Percentiles rank a stretch among this genome's conserved stretches.
Conservation (phyloP, 1,140 invertebrate genomes). For the Rhopalosiphum maidis region DNA sequence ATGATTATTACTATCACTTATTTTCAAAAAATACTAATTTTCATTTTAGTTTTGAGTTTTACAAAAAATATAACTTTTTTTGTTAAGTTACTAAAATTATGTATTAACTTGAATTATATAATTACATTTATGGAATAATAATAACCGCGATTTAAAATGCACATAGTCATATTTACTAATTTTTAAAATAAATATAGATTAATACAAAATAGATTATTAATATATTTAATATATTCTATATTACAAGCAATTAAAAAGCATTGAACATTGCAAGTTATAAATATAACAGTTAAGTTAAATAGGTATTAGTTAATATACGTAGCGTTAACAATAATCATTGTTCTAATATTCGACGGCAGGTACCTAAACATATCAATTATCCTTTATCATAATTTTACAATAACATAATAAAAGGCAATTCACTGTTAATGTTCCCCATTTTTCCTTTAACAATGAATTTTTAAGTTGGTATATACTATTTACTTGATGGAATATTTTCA, state of each 20-base stretch:
- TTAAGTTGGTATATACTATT: no score
- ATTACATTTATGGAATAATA: neutral
- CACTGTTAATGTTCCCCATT: neutral
- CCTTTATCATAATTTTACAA: neutral
- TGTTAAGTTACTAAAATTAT: neutral
- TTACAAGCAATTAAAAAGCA: neutral
- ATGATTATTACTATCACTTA: no score
- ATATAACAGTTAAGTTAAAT: neutral
- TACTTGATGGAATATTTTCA: no score
- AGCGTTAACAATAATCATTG: neutral
- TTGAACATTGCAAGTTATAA: neutral
- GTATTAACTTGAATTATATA: neutral
- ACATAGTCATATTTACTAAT: neutral
- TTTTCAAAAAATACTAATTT: neutral
- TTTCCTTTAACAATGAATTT: neutral
- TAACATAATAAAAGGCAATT: neutral
- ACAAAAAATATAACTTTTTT: neutral
- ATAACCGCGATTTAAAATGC: neutral
- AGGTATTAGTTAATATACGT: neutral
- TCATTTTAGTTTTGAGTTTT: neutral
- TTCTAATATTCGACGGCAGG: neutral
- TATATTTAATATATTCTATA: no score
- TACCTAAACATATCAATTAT: neutral
- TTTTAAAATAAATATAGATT: neutral
- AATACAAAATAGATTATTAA: neutral